phyloP scores from a whole-genome alignment of 2,113 vertebrate species.

The Ctenomys sociabilis region DNA sequence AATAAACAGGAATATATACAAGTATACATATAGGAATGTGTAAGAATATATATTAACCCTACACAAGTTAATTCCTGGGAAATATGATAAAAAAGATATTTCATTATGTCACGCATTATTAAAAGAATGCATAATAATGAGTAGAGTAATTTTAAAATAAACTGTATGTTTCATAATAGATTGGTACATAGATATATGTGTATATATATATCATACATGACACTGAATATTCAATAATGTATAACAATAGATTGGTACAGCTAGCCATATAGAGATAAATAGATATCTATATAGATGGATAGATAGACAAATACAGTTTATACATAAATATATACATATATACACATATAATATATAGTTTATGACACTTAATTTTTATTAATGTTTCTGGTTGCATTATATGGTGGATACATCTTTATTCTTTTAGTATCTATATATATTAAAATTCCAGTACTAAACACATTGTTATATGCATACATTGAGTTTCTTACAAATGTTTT shows the following conservation, averaged over 20 bases:
- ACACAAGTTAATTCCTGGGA: background rate
- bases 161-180: background rate
- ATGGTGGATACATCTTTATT: background rate
- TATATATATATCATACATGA: background rate
- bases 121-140: background rate
- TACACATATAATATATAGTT: background rate
- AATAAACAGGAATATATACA: background rate
- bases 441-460: background rate
- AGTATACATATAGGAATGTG: background rate
- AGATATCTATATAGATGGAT: background rate
- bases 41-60: background rate
- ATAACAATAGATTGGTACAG: background rate
- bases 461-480: background rate
- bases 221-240: background rate
- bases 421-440: background rate
- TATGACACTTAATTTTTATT: background rate
- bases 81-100: background rate
- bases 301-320: too few species aligned
- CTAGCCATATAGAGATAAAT: background rate
- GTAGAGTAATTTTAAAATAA: background rate
- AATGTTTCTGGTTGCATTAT: background rate
- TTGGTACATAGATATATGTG: background rate
- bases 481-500: background rate
- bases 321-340: too few species aligned
- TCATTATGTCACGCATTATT: background rate